These are phyloP conservation scores for Drosophila simulans DNA, from an alignment of 1,140 invertebrate species.

Conservation along the genomic window DNA sequence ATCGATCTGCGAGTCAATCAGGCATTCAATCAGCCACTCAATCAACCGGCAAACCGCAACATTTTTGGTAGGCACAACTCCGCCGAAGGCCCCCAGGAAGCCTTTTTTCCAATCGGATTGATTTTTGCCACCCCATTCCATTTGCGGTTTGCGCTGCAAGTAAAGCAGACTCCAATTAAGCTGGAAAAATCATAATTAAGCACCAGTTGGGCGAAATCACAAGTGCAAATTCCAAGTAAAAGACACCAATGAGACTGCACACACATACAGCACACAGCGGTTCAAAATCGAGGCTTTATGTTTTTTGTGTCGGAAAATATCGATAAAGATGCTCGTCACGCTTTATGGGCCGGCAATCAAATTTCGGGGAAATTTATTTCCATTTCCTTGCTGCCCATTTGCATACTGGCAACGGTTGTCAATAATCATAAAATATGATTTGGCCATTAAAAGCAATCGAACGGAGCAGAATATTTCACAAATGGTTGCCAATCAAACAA, in stretches of 20 bases:
- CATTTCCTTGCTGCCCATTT: constrained; percentile 18
- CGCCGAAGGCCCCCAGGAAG: not conserved
- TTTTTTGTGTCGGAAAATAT: not conserved
- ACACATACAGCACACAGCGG: not conserved
- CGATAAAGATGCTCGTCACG: constrained; percentile 32
- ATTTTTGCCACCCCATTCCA: constrained; percentile 10
- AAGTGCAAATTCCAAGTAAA: no score
- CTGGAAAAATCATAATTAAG: constrained; percentile 45
- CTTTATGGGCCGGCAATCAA: constrained; percentile 38
- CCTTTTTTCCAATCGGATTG: constrained; percentile 1
- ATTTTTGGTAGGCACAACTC: constrained; percentile 1
- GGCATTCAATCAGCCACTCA: constrained; percentile 27
- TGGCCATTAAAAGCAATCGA: constrained; percentile 45
- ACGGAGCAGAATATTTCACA: constrained; percentile 37
- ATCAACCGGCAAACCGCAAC: constrained; percentile 32
- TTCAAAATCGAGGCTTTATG: not conserved
- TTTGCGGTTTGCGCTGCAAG: constrained; percentile 13
- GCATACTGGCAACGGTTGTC: constrained; percentile 32
- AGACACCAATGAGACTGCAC: no score
- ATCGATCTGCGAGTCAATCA: constrained; percentile 37
- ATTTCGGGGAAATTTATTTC: constrained; percentile 42
- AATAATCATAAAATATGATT: constrained; percentile 55
- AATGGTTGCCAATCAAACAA: constrained; percentile 50
- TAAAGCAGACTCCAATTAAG: constrained; percentile 22
- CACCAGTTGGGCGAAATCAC: not conserved